These are phyloP conservation scores for Nothocercus julius DNA, from an alignment of 2,113 vertebrate genomes.

Conservation along the genomic window DNA sequence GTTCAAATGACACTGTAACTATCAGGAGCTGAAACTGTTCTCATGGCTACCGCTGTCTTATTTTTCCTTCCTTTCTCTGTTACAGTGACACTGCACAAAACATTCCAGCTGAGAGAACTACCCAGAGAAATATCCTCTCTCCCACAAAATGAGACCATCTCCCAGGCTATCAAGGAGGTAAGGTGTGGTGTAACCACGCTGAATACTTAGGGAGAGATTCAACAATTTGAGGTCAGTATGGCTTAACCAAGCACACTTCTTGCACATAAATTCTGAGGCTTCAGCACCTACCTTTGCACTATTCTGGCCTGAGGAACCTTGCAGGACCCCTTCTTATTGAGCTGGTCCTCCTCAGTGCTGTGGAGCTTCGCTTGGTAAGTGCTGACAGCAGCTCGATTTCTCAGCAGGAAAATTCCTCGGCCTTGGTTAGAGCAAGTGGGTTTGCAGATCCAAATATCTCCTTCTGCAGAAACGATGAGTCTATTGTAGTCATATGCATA, in stretches of 20 bases:
- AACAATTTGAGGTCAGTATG: neutral
- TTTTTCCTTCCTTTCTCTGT: neutral
- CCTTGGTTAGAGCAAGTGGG: constrained; percentile 87
- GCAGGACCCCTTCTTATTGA: constrained; percentile 21
- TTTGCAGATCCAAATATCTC: constrained; percentile 90
- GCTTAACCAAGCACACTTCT: neutral
- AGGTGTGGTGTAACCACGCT: neutral
- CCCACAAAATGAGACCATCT: neutral
- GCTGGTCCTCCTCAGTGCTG: constrained; percentile 29
- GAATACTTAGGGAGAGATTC: neutral
- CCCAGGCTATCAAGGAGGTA: neutral
- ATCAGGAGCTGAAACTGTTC: neutral
- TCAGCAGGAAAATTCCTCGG: constrained; percentile 88
- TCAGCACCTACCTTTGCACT: constrained; percentile 81
- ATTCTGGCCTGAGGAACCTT: constrained; percentile 75
- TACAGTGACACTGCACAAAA: neutral
- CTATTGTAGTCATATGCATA: accelerated
- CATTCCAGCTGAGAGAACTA: neutral
- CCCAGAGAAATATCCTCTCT: neutral
- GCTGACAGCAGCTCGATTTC: constrained; percentile 71
- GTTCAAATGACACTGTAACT: neutral
- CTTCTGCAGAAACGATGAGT: neutral
- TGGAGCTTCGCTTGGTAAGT: constrained; percentile 76
- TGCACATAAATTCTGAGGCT: neutral
- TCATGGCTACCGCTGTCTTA: neutral